A percentile compares a stretch with the other conserved stretches of the same genome.
Conservation (phyloP, 2,797 vertebrate species). For the Pangasius larnaudii region DNA sequence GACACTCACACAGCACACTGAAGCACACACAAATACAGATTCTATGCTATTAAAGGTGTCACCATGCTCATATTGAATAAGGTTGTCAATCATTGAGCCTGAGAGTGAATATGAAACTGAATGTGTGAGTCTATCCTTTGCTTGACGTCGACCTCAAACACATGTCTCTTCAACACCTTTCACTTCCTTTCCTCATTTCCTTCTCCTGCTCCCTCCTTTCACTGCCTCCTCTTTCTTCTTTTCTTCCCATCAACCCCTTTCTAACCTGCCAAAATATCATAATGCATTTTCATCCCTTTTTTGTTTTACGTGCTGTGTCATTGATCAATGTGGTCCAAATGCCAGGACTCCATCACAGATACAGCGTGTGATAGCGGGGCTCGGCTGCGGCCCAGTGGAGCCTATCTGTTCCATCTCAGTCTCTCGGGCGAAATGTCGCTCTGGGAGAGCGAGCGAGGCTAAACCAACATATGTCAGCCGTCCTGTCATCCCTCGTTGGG, state of each 20-base stretch:
- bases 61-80: constrained; percentile 65
- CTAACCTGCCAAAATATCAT: constrained; percentile 78
- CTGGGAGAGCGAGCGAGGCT: constrained; percentile 65
- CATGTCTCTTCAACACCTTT: constrained; percentile 11
- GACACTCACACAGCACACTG: constrained; percentile 15
- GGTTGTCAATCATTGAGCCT: constrained; percentile 62
- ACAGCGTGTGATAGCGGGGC: constrained; percentile 63
- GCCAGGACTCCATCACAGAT: constrained; percentile 76
- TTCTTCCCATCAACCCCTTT: constrained; percentile 43
- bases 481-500: constrained; percentile 57
- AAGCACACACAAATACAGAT: constrained; percentile 19
- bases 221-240: constrained; percentile 26
- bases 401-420: constrained; percentile 69
- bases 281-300: constrained; percentile 70
- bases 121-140: constrained; percentile 34
- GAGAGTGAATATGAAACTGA: constrained; percentile 30
- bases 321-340: constrained; percentile 85
- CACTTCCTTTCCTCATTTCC: constrained; percentile 26
- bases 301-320: constrained; percentile 72
- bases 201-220: background rate
- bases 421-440: constrained; percentile 60
- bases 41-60: constrained; percentile 67
- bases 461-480: constrained; percentile 65
- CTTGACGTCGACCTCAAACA: constrained; percentile 60
- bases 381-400: constrained; percentile 65